Evolutionary conservation across 2,888 invertebrate species (phyloP), one percentile per base, ranked within the genome.

Genomic region (Apotomis capreana): DNA sequence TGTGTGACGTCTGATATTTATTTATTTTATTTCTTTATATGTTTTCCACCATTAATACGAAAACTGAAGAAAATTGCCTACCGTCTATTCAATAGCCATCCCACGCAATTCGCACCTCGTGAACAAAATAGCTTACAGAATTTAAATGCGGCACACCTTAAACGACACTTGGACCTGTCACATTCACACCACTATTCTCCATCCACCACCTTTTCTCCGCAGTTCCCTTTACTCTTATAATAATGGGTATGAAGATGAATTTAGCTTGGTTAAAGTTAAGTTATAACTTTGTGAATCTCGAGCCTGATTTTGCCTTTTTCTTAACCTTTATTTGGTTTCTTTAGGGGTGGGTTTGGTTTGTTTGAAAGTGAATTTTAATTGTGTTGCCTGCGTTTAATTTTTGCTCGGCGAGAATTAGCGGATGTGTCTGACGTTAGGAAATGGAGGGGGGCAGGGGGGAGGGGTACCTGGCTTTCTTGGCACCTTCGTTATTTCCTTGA

Each of bases 391-490:
- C 65, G 62, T 84, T 83, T 79, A 82, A 84, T 83, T 85, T 84
- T 80, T 81, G 77, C 79, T 57, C n/a, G 76, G 59, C 63, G 75
- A 75, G 81, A 78, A 78, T 77, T 77, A 77, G 74, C 69, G 80
- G 78, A 81, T 83, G 84, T 76, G 78, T 73, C 78, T 83, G 84
- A 84, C 84, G 78, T 81, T 78, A 75, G 75, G 79, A 79, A 82
- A 81, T 80, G 79, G 78, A 78, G 79, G 76, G 78, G 80, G 15
- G 51, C 0, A 6, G 4, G 40, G 40, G 40, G 26, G 37, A 57
- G 52, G 51, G 51, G 60, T 46, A 71, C 64, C 68, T 73, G 69
- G 64, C 12, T n/a, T 57, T 71, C 37, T 46, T 68, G 69, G 40
- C 73, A 69, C 64, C 72, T 72, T 72, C 52, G 40, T 64, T 62